Conservation (phyloP, 2,113 vertebrate species). For the Myiopsitta monachus region DNA sequence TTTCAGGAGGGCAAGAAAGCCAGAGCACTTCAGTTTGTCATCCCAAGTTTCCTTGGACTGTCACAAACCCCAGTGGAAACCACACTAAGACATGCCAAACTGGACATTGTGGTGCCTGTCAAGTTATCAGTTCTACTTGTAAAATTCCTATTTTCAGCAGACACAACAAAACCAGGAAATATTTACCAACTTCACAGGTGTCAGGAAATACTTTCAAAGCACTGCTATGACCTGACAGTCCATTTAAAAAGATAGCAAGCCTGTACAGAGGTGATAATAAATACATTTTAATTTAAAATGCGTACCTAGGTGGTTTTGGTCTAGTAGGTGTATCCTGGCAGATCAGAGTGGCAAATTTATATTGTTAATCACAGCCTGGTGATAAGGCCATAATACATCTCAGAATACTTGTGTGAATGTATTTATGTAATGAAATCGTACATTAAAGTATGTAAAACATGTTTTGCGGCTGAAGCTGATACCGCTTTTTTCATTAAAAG, state of each 20-base stretch:
- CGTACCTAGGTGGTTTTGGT: neutral
- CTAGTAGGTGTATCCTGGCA: neutral
- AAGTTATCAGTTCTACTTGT: conserved; percentile 74
- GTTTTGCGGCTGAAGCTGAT: neutral
- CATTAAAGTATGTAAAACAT: neutral
- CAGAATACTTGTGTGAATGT: neutral
- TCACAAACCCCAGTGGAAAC: conserved; percentile 37
- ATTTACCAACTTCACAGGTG: conserved; percentile 90
- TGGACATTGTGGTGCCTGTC: conserved; percentile 47
- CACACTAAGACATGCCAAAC: neutral
- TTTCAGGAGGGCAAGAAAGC: neutral
- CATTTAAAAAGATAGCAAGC: conserved; percentile 25
- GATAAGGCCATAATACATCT: neutral
- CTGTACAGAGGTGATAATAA: conserved; percentile 35
- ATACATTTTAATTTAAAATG: conserved; percentile 31
- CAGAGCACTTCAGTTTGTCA: neutral
- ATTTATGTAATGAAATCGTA: neutral
- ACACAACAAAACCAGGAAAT: conserved; percentile 99
- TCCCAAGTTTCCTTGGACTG: neutral
- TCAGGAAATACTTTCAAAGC: conserved; percentile 86
- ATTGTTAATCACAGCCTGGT: neutral
- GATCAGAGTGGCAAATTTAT: neutral
- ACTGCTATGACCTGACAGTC: conserved; percentile 26
- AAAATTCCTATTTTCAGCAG: conserved; percentile 84
- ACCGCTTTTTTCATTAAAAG: neutral